phyloP scores from a whole-genome alignment of 2,888 invertebrate species.

The Schizaphis graminum region DNA sequence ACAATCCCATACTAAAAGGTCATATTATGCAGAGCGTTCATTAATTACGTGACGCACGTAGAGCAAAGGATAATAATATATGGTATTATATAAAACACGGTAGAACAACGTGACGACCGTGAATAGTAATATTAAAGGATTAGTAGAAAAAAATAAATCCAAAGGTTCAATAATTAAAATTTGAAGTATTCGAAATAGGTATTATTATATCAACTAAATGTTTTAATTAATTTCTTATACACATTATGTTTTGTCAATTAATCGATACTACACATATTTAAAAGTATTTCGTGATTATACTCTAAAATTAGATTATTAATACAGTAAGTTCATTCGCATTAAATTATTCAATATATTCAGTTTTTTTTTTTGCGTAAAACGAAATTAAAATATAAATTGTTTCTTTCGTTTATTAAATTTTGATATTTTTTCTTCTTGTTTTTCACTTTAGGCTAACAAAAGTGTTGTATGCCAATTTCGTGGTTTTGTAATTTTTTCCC shows the following conservation, averaged over 20 bases:
- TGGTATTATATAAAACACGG: neutral
- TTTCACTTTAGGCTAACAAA: neutral
- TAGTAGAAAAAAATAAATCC: neutral
- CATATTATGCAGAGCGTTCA: neutral
- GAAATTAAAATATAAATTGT: conserved; percentile 6
- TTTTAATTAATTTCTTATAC: neutral
- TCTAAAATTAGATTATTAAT: neutral
- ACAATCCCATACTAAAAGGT: neutral
- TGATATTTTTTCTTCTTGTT: neutral
- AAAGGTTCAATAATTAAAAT: neutral
- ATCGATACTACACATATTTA: neutral
- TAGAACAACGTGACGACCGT: neutral
- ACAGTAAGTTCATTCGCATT: neutral
- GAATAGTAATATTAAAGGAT: neutral
- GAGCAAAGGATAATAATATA: neutral
- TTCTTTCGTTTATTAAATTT: neutral
- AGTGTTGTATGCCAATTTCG: neutral
- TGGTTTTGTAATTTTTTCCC: neutral
- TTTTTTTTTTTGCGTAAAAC: neutral
- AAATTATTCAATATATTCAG: neutral
- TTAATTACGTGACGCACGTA: neutral
- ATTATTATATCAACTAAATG: neutral
- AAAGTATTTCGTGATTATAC: neutral
- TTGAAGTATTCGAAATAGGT: neutral
- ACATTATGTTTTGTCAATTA: neutral